Evolutionary conservation across 2,113 vertebrate genomes (phyloP), one percentile per base, ranked within the genome.

Genomic region (Sakesphorus luctuosus): DNA sequence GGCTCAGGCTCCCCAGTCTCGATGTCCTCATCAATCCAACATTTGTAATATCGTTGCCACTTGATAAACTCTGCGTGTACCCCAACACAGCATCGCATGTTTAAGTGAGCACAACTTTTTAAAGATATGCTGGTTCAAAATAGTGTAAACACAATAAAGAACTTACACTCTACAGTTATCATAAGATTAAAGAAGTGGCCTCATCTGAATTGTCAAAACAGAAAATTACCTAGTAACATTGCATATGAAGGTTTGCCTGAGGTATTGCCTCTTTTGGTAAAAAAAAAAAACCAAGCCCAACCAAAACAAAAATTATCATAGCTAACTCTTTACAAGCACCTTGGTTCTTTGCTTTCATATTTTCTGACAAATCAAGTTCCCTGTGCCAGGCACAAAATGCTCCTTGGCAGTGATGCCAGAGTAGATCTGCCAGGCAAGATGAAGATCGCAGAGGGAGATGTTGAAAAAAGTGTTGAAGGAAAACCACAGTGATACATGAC

Each of bases 21-120:
- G 10, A 38, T 38, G 38, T 38, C 38, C 38, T 38, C n/a, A n/a
- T n/a, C n/a, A n/a, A n/a, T n/a, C n/a, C n/a, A n/a, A n/a, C n/a
- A n/a, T n/a, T n/a, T n/a, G n/a, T n/a, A n/a, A n/a, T n/a, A n/a
- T n/a, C n/a, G n/a, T n/a, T n/a, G n/a, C n/a, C n/a, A n/a, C n/a
- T n/a, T n/a, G n/a, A n/a, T n/a, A n/a, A n/a, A n/a, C n/a, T n/a
- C n/a, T n/a, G n/a, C n/a, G n/a, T n/a, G n/a, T n/a, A n/a, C n/a
- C n/a, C n/a, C n/a, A n/a, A n/a, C n/a, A n/a, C 4, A 13, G 1
- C 9, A 1, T 62, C 18, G 7, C 26, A 36, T 38, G 5, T 43
- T 69, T 26, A 40, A 61, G 17, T 21, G 6, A 82, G 19, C 6
- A 13, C 1, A 8, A 21, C n/a, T 75, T 71, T 76, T 63, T 43